Evolutionary conservation across 2,888 invertebrate species (phyloP).

Genomic region (Drosophila nigritarsus): DNA sequence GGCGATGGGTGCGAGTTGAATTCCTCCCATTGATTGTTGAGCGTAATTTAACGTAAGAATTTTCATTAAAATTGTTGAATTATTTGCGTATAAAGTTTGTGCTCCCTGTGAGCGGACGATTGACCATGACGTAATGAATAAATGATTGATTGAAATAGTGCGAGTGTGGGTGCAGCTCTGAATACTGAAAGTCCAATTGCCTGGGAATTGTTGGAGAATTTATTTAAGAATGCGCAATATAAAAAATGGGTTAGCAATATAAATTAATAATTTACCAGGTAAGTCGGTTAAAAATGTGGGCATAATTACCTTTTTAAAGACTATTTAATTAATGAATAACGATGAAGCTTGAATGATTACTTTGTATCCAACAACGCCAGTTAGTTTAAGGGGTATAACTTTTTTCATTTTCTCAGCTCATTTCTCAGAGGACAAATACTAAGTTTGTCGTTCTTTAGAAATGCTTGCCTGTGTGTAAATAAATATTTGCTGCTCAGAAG

Average conservation of each 20-base stretch:
- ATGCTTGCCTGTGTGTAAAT: constrained; percentile 22
- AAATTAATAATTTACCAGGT: too few relatives aligned
- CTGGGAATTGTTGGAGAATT: constrained; percentile 27
- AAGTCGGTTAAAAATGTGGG: constrained; percentile 21
- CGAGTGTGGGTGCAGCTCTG: constrained; percentile 16
- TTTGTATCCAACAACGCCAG: neutral
- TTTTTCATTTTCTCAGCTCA: constrained; percentile 33
- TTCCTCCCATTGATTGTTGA: constrained; percentile 46
- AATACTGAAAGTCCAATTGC: neutral
- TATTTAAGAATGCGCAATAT: constrained; percentile 26
- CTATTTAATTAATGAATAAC: constrained; percentile 30
- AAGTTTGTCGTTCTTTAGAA: constrained; percentile 19
- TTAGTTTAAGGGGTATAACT: constrained; percentile 3
- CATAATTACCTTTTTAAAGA: constrained; percentile 14
- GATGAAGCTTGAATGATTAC: neutral
- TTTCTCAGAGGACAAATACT: constrained; percentile 18
- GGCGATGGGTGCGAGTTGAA: neutral
- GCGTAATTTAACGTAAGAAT: constrained; percentile 74
- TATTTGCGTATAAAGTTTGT: constrained; percentile 60
- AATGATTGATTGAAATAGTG: constrained; percentile 52
- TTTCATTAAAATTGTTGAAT: constrained; percentile 76
- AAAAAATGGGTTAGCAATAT: constrained; percentile 20
- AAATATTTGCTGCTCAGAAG: constrained; percentile 37
- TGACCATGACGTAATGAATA: constrained; percentile 61
- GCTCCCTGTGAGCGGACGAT: constrained; percentile 21